These are phyloP conservation scores for Telenomus remus DNA, from an alignment of 1,140 invertebrate genomes.

Conservation along the genomic window DNA sequence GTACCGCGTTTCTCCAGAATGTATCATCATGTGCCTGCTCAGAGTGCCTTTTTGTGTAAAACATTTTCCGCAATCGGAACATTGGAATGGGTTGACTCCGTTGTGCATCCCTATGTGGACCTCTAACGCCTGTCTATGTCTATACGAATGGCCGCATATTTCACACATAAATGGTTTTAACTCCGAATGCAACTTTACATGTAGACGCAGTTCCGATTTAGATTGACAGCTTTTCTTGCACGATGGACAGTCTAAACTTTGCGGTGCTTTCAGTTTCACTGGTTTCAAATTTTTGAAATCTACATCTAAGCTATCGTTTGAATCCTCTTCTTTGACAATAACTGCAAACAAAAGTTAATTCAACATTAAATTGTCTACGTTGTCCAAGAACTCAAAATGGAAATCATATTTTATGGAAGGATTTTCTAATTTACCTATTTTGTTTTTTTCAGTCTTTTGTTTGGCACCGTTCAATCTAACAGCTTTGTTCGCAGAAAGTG, in stretches of 20 bases:
- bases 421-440: too few species aligned
- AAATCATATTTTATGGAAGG: too few species aligned
- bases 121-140: slow-evolving; percentile 80
- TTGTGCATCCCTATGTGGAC: slow-evolving; percentile 82
- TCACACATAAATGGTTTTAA: slow-evolving; percentile 76
- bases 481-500: too few species aligned
- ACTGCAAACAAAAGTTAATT: too few species aligned
- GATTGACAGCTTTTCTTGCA: slow-evolving; percentile 72
- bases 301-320: not conserved
- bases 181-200: slow-evolving; percentile 71
- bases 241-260: slow-evolving; percentile 58
- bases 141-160: slow-evolving; percentile 81
- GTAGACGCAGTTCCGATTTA: slow-evolving; percentile 68
- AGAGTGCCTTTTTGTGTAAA: slow-evolving; percentile 83
- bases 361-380: too few species aligned
- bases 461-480: too few species aligned
- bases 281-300: not conserved
- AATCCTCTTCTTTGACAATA: too few species aligned
- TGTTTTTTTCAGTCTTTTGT: too few species aligned
- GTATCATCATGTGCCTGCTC: slow-evolving; percentile 80
- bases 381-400: too few species aligned
- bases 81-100: slow-evolving; percentile 83
- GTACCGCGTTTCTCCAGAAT: slow-evolving; percentile 81
- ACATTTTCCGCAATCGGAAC: slow-evolving; percentile 84
- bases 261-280: not conserved